Percentiles rank a stretch among this genome's conserved stretches.
phyloP scores from a whole-genome alignment of 2,797 vertebrate genomes.

The Mareca penelope region DNA sequence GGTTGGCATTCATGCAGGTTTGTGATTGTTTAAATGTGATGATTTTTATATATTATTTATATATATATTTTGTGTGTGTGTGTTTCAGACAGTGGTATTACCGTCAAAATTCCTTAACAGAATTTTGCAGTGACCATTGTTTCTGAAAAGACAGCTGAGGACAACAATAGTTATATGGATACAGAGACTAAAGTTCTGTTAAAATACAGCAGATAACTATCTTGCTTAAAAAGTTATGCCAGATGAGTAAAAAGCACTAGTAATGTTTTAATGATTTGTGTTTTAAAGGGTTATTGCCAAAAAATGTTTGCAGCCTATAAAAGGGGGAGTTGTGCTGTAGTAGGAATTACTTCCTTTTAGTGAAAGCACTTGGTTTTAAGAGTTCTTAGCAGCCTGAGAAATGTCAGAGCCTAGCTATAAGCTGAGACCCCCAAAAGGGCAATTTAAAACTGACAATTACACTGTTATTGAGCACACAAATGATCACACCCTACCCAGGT shows the following conservation, averaged over 20 bases:
- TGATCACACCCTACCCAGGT: rapidly evolving
- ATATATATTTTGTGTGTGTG: no score
- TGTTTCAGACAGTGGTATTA: neutral
- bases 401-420: neutral
- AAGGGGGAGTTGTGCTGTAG: neutral
- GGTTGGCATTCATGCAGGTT: neutral
- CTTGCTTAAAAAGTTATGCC: neutral
- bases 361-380: neutral
- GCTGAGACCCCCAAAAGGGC: neutral
- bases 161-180: neutral
- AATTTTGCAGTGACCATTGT: neutral
- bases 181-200: neutral
- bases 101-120: neutral
- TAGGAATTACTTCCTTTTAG: neutral
- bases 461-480: neutral
- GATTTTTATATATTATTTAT: neutral
- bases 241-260: neutral
- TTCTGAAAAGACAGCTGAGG: neutral
- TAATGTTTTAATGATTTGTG: neutral
- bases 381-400: neutral
- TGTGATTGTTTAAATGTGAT: neutral
- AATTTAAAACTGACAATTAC: neutral
- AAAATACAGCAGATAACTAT: neutral
- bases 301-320: neutral
- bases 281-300: neutral